A percentile compares a stretch with the other conserved stretches of the same genome.
Conservation (phyloP, 2,113 vertebrate species). For the Caracal caracal region DNA sequence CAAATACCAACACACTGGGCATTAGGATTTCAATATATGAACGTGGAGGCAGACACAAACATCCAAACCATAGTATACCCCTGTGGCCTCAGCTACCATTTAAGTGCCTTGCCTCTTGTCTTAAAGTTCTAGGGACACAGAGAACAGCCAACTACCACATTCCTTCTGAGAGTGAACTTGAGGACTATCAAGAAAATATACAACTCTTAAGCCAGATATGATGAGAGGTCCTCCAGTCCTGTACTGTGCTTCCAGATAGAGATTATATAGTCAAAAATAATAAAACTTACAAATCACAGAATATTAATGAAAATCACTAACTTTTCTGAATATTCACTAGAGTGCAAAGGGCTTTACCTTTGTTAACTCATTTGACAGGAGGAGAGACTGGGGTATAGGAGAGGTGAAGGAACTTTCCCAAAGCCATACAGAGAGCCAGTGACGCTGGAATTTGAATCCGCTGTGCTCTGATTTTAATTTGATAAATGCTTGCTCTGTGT, state of each 20-base stretch:
- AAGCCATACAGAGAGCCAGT: background rate
- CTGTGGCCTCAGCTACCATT: background rate
- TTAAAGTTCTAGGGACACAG: background rate
- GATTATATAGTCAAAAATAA: background rate
- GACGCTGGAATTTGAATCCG: background rate
- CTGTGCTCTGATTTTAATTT: background rate
- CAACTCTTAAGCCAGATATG: background rate
- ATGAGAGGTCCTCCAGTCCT: background rate
- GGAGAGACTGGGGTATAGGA: background rate
- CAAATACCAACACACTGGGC: background rate
- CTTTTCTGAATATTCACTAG: background rate
- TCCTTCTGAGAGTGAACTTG: slow-evolving; percentile 10
- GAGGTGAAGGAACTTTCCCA: background rate
- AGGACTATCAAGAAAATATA: background rate
- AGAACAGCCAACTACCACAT: background rate
- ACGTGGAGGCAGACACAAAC: background rate
- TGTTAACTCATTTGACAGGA: background rate
- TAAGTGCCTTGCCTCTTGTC: background rate
- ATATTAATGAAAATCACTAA: background rate
- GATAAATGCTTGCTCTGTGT: background rate
- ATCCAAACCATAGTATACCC: background rate
- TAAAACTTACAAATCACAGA: background rate
- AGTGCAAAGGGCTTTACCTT: background rate
- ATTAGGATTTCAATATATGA: background rate
- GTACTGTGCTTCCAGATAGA: background rate